Percentiles rank a stretch among this genome's conserved stretches.
Evolutionary conservation across 2,797 vertebrate genomes (phyloP).

Genomic region (Sphenodon punctatus): DNA sequence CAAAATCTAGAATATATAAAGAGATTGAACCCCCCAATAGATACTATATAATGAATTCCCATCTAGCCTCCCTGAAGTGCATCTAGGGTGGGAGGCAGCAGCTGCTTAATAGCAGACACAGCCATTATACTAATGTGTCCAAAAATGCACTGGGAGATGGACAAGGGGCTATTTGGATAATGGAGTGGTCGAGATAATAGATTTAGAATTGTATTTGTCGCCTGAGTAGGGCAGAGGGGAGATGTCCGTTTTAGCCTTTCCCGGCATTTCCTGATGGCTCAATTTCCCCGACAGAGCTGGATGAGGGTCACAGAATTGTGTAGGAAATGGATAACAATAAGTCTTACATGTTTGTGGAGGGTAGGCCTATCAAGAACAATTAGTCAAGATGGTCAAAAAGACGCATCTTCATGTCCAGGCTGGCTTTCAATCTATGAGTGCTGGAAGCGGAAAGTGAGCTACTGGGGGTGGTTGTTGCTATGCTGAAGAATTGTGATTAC

Average conservation of each 20-base stretch:
- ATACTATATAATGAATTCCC: background rate
- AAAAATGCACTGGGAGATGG: background rate
- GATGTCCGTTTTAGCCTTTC: slow-evolving; percentile 30
- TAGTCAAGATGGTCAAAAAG: too few species aligned
- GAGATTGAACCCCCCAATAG: too few species aligned
- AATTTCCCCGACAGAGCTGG: background rate
- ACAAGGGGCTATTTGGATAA: slow-evolving; percentile 33
- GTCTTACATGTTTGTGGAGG: too few species aligned
- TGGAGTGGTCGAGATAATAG: slow-evolving; percentile 54
- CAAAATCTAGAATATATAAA: too few species aligned
- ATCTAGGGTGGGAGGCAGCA: slow-evolving; percentile 8
- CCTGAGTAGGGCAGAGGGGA: slow-evolving; percentile 18
- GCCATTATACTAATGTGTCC: slow-evolving; percentile 37
- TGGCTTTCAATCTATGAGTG: too few species aligned
- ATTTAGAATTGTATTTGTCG: slow-evolving; percentile 46
- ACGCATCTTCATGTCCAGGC: too few species aligned
- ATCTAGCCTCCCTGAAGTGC: background rate
- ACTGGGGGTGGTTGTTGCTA: background rate
- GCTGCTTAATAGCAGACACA: background rate
- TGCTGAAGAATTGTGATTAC: too few species aligned
- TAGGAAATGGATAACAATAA: too few species aligned
- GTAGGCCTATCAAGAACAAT: too few species aligned
- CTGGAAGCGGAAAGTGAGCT: too few species aligned
- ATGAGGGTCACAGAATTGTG: background rate
- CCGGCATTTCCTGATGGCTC: slow-evolving; percentile 29